These are phyloP conservation scores for Drosophila parabipectinata DNA, from an alignment of 1,140 invertebrate genomes.

Conservation along the genomic window DNA sequence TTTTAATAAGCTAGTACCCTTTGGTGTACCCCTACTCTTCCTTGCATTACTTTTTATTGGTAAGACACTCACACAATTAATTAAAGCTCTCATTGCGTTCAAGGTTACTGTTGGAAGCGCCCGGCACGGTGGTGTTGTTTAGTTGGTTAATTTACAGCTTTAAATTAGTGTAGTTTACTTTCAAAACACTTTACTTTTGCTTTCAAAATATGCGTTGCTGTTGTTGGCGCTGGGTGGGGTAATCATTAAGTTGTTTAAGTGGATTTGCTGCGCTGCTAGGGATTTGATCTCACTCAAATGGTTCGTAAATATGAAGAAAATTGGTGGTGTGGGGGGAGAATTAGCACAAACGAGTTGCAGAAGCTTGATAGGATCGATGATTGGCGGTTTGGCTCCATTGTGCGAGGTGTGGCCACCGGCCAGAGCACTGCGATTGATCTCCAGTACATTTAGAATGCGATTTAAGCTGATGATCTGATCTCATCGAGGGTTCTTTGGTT, in stretches of 20 bases:
- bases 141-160: slow-evolving; percentile 82
- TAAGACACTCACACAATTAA: slow-evolving; percentile 56
- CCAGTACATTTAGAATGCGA: slow-evolving; percentile 39
- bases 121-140: slow-evolving; percentile 55
- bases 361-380: slow-evolving; percentile 40
- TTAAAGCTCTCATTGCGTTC: slow-evolving; percentile 82
- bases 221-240: slow-evolving; percentile 60
- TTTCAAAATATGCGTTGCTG: slow-evolving; percentile 72
- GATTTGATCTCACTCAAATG: slow-evolving; percentile 25
- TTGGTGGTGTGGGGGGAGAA: slow-evolving; percentile 13
- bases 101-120: slow-evolving; percentile 67
- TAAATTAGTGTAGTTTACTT: slow-evolving; percentile 81
- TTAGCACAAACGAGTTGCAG: slow-evolving; percentile 33
- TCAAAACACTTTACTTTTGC: slow-evolving; percentile 82
- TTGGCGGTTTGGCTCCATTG: slow-evolving; percentile 26
- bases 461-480: slow-evolving; percentile 51
- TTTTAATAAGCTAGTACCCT: slow-evolving; percentile 4
- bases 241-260: slow-evolving; percentile 68
- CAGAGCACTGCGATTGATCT: slow-evolving; percentile 20
- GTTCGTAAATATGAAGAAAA: slow-evolving; percentile 5
- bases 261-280: slow-evolving; percentile 37
- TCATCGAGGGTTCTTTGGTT: slow-evolving; percentile 17
- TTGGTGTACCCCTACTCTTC: not conserved
- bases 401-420: slow-evolving; percentile 31
- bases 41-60: slow-evolving; percentile 61